Conservation (phyloP, 2,113 vertebrate species). For the Laterallus jamaicensis region DNA sequence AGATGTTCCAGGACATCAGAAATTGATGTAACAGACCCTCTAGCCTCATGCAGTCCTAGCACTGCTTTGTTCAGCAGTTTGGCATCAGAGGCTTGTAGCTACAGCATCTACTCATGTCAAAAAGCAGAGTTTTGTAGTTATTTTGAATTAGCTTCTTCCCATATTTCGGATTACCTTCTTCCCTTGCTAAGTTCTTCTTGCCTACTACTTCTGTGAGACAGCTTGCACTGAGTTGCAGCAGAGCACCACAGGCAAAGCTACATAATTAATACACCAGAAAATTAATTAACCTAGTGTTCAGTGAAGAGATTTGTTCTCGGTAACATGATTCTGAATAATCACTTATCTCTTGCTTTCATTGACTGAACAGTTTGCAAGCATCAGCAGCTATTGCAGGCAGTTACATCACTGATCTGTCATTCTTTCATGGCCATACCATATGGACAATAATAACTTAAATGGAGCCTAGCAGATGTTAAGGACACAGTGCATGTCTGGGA, state of each 20-base stretch:
- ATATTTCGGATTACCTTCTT: background rate
- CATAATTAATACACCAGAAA: slow-evolving; percentile 52
- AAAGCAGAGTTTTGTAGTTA: background rate
- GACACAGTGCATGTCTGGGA: slow-evolving; percentile 7
- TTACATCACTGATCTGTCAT: slow-evolving; percentile 53
- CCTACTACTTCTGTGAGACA: background rate
- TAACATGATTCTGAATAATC: slow-evolving; percentile 56
- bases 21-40: background rate
- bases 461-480: slow-evolving; percentile 52
- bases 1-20: background rate
- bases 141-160: background rate
- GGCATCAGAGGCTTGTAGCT: background rate
- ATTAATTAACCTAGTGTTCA: slow-evolving; percentile 45
- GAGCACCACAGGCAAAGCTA: background rate
- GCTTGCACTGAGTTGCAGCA: background rate
- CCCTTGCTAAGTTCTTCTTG: background rate
- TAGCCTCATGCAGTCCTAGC: background rate
- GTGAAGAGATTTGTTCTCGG: slow-evolving; percentile 2
- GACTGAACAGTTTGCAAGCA: slow-evolving; percentile 31
- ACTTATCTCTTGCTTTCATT: slow-evolving; percentile 35
- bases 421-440: slow-evolving; percentile 34
- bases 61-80: background rate
- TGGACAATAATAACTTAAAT: slow-evolving; percentile 54
- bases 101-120: background rate
- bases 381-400: slow-evolving; percentile 27